Conservation (phyloP, 2,888 invertebrate species). For the Thecophora atra region DNA sequence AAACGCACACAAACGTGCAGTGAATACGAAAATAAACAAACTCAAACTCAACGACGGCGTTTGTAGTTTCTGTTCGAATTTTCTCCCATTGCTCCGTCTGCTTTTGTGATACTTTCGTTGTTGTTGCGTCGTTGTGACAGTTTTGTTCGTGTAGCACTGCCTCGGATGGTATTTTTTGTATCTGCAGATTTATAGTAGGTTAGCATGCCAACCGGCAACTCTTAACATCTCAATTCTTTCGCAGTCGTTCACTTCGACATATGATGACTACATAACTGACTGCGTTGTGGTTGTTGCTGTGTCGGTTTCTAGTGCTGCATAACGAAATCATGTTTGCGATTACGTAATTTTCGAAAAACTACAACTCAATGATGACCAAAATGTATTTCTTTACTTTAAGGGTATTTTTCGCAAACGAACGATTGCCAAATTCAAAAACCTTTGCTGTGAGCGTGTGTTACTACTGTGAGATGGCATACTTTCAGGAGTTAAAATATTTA, state of each 20-base stretch:
- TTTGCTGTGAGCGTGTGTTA: too few relatives aligned
- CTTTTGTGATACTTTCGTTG: slow-evolving; percentile 14
- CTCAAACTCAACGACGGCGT: too few relatives aligned
- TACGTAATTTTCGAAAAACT: not conserved
- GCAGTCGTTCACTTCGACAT: slow-evolving; percentile 25
- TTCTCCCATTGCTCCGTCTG: not conserved
- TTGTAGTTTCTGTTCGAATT: slow-evolving; percentile 15
- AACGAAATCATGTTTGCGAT: not conserved
- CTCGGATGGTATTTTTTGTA: not conserved
- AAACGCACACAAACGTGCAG: too few relatives aligned
- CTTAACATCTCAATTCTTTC: not conserved
- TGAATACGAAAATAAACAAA: too few relatives aligned
- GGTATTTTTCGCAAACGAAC: too few relatives aligned
- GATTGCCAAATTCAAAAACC: too few relatives aligned
- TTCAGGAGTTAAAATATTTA: too few relatives aligned
- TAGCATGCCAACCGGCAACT: slow-evolving; percentile 47
- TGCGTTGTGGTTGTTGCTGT: slow-evolving; percentile 32
- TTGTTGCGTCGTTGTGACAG: not conserved
- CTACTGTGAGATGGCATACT: too few relatives aligned
- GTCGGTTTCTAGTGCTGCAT: too few relatives aligned
- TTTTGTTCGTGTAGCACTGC: slow-evolving; percentile 2
- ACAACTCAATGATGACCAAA: not conserved
- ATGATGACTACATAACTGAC: slow-evolving; percentile 16
- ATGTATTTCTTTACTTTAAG: too few relatives aligned
- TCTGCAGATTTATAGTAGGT: slow-evolving; percentile 40